A percentile compares a stretch with the other conserved stretches of the same genome.
Conservation (phyloP, 2,888 invertebrate species). For the Dicranocentrus wangi region DNA sequence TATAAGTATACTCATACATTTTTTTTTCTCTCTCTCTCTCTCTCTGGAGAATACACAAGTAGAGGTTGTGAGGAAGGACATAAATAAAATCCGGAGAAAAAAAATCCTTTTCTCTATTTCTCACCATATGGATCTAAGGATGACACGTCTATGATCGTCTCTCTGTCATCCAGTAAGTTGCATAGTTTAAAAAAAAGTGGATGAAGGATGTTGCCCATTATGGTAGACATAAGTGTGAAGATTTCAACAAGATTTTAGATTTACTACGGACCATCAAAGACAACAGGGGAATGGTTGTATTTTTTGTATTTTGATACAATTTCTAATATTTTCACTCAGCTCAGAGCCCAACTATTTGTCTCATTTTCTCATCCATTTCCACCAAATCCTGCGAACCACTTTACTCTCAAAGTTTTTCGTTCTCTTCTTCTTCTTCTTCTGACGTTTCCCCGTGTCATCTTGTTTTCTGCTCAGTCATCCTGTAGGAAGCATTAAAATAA, state of each 20-base stretch:
- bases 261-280: constrained; percentile 38
- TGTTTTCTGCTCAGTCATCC: constrained; percentile 51
- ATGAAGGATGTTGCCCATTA: constrained; percentile 60
- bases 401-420: no score
- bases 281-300: background rate
- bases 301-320: constrained; percentile 13
- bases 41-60: constrained; percentile 38
- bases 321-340: no score
- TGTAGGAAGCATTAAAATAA: background rate
- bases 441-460: constrained; percentile 42
- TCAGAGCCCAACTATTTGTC: no score
- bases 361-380: background rate
- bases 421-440: background rate
- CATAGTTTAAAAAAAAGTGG: constrained; percentile 46
- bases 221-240: constrained; percentile 56
- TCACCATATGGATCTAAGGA: constrained; percentile 38
- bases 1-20: no score
- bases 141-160: constrained; percentile 29
- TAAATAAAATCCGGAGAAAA: constrained; percentile 40
- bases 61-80: constrained; percentile 3
- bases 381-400: no score
- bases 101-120: constrained; percentile 43
- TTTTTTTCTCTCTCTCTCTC: no score
- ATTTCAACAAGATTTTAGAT: constrained; percentile 53
- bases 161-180: constrained; percentile 51